phyloP scores from a whole-genome alignment of 2,797 vertebrate genomes.

The Amniataba percoides region DNA sequence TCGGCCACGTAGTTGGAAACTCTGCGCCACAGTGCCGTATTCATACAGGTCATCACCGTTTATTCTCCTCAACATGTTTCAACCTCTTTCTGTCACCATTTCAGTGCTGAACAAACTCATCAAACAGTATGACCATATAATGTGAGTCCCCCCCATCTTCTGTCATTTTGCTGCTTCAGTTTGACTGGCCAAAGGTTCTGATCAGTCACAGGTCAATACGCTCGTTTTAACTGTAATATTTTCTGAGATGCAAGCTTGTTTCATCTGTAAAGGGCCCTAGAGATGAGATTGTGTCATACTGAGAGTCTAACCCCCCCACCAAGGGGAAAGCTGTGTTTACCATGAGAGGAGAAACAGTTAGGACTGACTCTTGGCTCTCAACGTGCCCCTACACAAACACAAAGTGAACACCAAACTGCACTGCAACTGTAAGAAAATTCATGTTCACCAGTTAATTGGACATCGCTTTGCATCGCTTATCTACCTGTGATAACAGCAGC shows the following conservation, averaged over 20 bases:
- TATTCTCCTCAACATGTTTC: too few relatives aligned
- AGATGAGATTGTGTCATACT: conserved; percentile 64
- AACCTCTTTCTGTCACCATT: too few relatives aligned
- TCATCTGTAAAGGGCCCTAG: conserved; percentile 62
- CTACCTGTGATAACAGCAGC: conserved; percentile 3
- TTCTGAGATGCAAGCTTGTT: conserved; percentile 62
- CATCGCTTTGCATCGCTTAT: conserved; percentile 36
- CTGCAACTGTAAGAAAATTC: conserved; percentile 9
- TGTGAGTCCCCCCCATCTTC: conserved; percentile 7
- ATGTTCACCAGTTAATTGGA: conserved; percentile 29
- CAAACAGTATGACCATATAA: conserved; percentile 42
- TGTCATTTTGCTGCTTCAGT: conserved; percentile 39
- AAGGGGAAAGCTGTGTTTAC: conserved; percentile 61
- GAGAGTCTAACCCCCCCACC: conserved; percentile 54
- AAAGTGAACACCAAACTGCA: conserved; percentile 10
- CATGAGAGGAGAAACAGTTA: conserved; percentile 58
- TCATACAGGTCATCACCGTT: conserved; percentile 19
- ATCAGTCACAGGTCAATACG: conserved; percentile 51
- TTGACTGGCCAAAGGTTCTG: conserved; percentile 48
- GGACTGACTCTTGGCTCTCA: conserved; percentile 47
- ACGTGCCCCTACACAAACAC: conserved; percentile 52
- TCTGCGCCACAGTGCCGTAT: conserved; percentile 19
- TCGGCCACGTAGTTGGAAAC: conserved; percentile 25
- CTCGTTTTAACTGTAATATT: conserved; percentile 64
- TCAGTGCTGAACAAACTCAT: conserved; percentile 24